Percentiles rank a stretch among this genome's conserved stretches.
phyloP scores from a whole-genome alignment of 2,797 vertebrate species.

The Leontocebus nigricollis region DNA sequence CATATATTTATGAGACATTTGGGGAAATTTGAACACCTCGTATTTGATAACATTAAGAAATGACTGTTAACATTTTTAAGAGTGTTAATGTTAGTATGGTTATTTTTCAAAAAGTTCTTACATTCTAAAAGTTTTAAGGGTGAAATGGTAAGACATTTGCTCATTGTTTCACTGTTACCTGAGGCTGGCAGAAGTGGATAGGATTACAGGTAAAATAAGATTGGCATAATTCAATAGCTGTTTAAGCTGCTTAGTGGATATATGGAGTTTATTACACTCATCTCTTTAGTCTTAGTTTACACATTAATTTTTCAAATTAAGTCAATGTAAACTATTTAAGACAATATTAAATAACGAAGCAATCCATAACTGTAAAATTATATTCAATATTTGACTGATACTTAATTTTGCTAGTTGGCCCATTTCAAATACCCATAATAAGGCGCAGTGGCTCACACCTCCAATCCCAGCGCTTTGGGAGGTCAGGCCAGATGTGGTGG shows the following conservation, averaged over 20 bases:
- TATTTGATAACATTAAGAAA: neutral
- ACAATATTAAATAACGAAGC: neutral
- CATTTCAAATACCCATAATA: neutral
- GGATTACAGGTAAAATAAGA: neutral
- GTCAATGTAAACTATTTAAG: neutral
- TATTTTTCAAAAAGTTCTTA: neutral
- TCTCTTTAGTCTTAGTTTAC: neutral
- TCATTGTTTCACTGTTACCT: neutral
- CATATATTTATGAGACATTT: neutral
- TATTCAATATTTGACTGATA: neutral
- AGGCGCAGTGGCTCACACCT: neutral
- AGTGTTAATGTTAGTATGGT: neutral
- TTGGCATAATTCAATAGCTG: neutral
- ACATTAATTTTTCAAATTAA: neutral
- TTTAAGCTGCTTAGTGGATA: neutral
- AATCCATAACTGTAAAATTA: neutral
- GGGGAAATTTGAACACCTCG: neutral
- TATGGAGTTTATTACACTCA: neutral
- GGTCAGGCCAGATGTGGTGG: neutral
- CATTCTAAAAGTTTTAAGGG: neutral
- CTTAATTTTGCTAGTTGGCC: neutral
- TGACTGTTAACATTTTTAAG: neutral
- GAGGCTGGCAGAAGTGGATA: neutral
- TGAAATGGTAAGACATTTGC: neutral
- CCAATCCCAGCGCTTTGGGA: neutral